These are phyloP conservation scores for Sinocyclocheilus grahami DNA, from an alignment of 2,113 vertebrate genomes.

Conservation along the genomic window DNA sequence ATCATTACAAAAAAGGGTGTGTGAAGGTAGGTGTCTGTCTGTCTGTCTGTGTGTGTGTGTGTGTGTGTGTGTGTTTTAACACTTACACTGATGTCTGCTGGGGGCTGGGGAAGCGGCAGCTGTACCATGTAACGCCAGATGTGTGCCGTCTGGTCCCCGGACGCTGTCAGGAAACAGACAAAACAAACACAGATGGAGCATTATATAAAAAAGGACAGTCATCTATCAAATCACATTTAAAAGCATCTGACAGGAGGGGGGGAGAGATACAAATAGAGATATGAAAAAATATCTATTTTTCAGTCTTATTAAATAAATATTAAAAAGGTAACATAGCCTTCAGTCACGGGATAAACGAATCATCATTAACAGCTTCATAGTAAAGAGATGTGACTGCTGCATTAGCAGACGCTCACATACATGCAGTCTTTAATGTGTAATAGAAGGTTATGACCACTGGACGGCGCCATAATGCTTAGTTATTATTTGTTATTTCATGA, in stretches of 20 bases:
- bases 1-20: background rate
- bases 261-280: background rate
- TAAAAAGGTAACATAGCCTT: background rate
- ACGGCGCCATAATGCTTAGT: background rate
- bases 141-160: conserved; percentile 98
- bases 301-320: background rate
- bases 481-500: background rate
- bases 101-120: conserved; percentile 89
- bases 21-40: background rate
- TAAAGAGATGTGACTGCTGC: background rate
- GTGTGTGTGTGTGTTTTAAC: background rate
- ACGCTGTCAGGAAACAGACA: conserved; percentile 77
- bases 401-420: background rate
- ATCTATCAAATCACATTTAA: conserved; percentile 22
- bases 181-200: conserved; percentile 24
- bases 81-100: conserved; percentile 92
- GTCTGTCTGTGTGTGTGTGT: too few relatives aligned
- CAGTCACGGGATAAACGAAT: background rate
- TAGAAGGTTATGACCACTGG: background rate
- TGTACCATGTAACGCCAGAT: conserved; percentile 98
- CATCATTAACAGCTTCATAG: background rate
- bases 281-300: background rate
- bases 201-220: conserved; percentile 25
- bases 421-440: background rate
- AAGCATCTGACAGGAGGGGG: background rate